phyloP scores from a whole-genome alignment of 2,888 invertebrate genomes.

The Drosophila pseudotalamancana region DNA sequence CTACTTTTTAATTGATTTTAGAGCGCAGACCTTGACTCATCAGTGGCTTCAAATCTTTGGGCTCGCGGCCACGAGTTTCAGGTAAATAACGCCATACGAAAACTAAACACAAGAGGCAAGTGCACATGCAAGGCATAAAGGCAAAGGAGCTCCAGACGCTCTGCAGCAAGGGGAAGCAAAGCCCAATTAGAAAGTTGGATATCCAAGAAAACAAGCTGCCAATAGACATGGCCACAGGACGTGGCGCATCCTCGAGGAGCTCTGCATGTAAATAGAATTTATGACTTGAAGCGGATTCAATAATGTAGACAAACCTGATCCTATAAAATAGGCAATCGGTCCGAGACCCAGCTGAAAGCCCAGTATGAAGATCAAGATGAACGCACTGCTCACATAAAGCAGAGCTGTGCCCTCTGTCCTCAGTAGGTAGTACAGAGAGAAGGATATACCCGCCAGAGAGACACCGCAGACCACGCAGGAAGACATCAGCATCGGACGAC shows the following conservation, averaged over 20 bases:
- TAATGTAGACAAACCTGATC: conserved; percentile 88
- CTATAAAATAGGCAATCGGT: conserved; percentile 93
- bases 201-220: conserved; percentile 94
- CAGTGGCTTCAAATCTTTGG: conserved; percentile 65
- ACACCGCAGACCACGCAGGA: conserved; percentile 87
- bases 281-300: not conserved
- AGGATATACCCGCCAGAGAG: conserved; percentile 86
- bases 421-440: conserved; percentile 88
- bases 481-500: conserved; percentile 88
- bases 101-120: conserved; percentile 67
- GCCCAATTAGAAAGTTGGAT: conserved; percentile 93
- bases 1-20: conserved; percentile 51
- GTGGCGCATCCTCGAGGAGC: conserved; percentile 91
- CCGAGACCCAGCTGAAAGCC: conserved; percentile 94
- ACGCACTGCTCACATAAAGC: conserved; percentile 88
- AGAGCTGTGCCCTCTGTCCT: conserved; percentile 84
- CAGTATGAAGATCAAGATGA: conserved; percentile 90
- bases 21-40: conserved; percentile 86
- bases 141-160: conserved; percentile 87
- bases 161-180: conserved; percentile 89
- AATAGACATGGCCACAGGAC: conserved; percentile 92
- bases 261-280: conserved; percentile 84
- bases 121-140: conserved; percentile 89
- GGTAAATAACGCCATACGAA: conserved; percentile 74
- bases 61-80: conserved; percentile 73